Percentiles rank a stretch among this genome's conserved stretches.
Evolutionary conservation across 2,888 invertebrate genomes (phyloP).

Genomic region (Hyposoter dolosus): DNA sequence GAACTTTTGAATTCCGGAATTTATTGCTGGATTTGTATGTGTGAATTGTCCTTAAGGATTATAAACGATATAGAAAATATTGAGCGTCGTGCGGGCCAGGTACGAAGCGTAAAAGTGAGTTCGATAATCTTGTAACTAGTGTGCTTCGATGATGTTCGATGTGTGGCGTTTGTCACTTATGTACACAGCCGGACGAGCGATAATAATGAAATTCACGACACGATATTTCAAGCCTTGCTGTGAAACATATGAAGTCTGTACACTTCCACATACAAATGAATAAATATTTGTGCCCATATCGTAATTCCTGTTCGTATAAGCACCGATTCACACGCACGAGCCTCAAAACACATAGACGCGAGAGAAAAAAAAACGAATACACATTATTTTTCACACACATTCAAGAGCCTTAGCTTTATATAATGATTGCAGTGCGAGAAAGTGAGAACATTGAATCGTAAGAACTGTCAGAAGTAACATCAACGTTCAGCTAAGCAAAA

Average conservation of each 20-base stretch:
- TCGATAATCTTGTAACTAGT: constrained; percentile 28
- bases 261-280: constrained; percentile 11
- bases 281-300: constrained; percentile 23
- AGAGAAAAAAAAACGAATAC: constrained; percentile 1
- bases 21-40: not conserved
- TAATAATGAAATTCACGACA: constrained; percentile 65
- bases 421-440: constrained; percentile 77
- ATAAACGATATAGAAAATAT: not conserved
- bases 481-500: constrained; percentile 51
- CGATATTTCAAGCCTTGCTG: constrained; percentile 35
- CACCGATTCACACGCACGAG: constrained; percentile 49
- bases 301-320: constrained; percentile 33
- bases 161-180: constrained; percentile 26
- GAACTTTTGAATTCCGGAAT: not conserved
- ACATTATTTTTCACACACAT: not conserved
- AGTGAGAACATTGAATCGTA: constrained; percentile 79
- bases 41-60: not conserved
- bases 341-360: constrained; percentile 34
- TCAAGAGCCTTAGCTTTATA: constrained; percentile 76
- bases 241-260: not conserved
- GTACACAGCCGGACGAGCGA: constrained; percentile 35
- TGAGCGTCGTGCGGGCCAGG: constrained; percentile 3
- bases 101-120: not conserved
- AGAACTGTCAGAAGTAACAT: constrained; percentile 76
- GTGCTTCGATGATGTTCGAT: constrained; percentile 13